Percentiles rank a stretch among this genome's conserved stretches.
Conservation (phyloP, 2,888 invertebrate species). For the Stegana nigrithorax region DNA sequence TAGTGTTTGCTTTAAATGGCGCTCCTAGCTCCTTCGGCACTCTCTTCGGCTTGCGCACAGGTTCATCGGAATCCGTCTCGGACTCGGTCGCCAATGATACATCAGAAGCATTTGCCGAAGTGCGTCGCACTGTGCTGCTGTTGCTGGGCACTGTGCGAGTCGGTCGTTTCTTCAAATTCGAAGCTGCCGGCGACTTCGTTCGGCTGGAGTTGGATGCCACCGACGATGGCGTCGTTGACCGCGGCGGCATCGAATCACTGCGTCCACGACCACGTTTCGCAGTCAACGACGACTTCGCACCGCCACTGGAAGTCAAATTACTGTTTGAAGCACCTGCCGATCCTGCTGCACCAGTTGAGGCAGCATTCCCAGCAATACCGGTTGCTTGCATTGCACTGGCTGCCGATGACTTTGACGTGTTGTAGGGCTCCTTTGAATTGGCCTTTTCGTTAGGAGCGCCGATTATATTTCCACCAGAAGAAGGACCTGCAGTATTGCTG, state of each 20-base stretch:
- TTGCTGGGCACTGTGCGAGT: constrained; percentile 62
- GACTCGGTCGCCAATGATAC: constrained; percentile 73
- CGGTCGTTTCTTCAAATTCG: constrained; percentile 69
- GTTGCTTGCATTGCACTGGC: constrained; percentile 14
- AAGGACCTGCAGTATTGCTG: too few species aligned
- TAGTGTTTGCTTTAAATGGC: not conserved
- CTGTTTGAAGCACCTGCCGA: not conserved
- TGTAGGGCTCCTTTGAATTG: too few species aligned
- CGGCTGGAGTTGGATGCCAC: constrained; percentile 74
- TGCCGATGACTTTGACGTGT: constrained; percentile 10
- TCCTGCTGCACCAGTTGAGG: not conserved
- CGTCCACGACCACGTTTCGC: constrained; percentile 71
- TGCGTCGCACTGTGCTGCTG: constrained; percentile 67
- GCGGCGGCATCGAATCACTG: constrained; percentile 69
- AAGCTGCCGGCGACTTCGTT: constrained; percentile 75
- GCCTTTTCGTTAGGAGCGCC: too few species aligned
- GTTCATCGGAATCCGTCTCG: constrained; percentile 71
- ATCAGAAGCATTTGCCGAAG: constrained; percentile 72
- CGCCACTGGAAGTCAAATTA: constrained; percentile 2
- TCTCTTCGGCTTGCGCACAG: constrained; percentile 64
- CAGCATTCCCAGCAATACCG: not conserved
- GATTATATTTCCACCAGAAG: too few species aligned
- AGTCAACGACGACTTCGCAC: constrained; percentile 38
- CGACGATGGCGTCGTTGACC: constrained; percentile 76
- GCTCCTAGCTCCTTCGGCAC: constrained; percentile 41